Percentiles rank a stretch among this genome's conserved stretches.
Conservation (phyloP, 2,797 vertebrate genomes). For the Malacoctenus gilli region DNA sequence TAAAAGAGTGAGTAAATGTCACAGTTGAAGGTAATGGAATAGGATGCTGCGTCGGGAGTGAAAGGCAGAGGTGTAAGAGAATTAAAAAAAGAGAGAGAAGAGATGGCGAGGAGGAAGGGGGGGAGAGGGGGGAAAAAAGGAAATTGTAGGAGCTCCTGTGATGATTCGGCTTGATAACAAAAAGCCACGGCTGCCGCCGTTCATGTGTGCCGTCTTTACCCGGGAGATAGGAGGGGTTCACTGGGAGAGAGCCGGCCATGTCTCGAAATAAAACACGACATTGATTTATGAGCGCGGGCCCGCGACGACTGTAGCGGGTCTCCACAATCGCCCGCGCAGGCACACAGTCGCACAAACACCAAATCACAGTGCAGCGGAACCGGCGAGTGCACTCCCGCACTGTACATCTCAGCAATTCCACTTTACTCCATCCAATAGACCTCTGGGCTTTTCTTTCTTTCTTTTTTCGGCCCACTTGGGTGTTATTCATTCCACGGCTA, state of each 20-base stretch:
- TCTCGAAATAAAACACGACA: conserved; percentile 76
- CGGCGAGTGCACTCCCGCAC: conserved; percentile 39
- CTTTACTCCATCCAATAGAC: conserved; percentile 45
- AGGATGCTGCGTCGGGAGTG: conserved; percentile 51
- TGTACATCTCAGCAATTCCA: conserved; percentile 61
- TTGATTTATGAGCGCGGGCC: conserved; percentile 74
- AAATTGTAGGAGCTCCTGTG: conserved; percentile 64
- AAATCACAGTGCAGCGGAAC: conserved; percentile 54
- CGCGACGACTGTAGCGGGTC: conserved; percentile 50
- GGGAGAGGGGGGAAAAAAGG: conserved; percentile 15
- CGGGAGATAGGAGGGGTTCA: conserved; percentile 35
- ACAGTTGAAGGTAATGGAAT: conserved; percentile 60
- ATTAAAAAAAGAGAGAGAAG: conserved; percentile 5
- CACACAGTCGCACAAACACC: conserved; percentile 39
- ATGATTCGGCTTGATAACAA: conserved; percentile 67
- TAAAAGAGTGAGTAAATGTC: conserved; percentile 76
- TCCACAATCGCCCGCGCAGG: conserved; percentile 34
- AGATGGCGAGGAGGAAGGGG: background rate
- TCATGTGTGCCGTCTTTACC: conserved; percentile 52
- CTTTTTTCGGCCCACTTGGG: background rate
- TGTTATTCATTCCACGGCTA: conserved; percentile 33
- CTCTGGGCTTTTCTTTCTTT: conserved; percentile 16
- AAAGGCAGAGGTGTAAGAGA: conserved; percentile 52
- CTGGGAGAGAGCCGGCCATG: conserved; percentile 51
- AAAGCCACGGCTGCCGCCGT: conserved; percentile 52